Conservation (phyloP, 2,888 invertebrate genomes). For the Rugalucina vietnamica region DNA sequence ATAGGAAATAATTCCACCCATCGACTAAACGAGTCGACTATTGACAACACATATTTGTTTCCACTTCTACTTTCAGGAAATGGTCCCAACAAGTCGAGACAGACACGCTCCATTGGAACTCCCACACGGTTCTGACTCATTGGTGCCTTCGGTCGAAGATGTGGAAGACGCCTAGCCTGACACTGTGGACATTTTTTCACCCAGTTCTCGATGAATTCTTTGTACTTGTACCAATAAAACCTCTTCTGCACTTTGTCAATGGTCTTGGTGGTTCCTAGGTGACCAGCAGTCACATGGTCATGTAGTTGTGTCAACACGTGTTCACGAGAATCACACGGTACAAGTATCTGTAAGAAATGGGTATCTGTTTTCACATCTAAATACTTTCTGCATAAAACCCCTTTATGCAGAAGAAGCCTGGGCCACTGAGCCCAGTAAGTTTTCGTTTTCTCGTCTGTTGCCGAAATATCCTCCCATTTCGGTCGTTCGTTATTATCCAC, state of each 20-base stretch:
- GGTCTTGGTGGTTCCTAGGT: slow-evolving; percentile 32
- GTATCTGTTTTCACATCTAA: background rate
- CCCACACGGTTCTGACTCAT: too few species aligned
- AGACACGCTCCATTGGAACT: too few species aligned
- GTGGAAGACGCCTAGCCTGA: background rate
- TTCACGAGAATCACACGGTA: background rate
- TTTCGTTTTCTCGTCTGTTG: slow-evolving; percentile 5
- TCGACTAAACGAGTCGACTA: slow-evolving; percentile 29
- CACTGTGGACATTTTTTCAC: slow-evolving; percentile 17
- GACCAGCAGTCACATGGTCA: slow-evolving; percentile 21
- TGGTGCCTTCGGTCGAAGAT: slow-evolving; percentile 16
- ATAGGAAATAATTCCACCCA: too few species aligned
- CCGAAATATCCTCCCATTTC: background rate
- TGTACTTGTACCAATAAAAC: slow-evolving; percentile 36
- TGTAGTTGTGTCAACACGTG: background rate
- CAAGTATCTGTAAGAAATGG: background rate
- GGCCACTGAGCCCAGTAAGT: background rate
- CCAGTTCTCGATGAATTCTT: slow-evolving; percentile 13
- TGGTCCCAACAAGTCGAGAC: too few species aligned
- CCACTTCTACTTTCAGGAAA: slow-evolving; percentile 21
- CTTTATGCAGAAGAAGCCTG: background rate
- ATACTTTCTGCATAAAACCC: background rate
- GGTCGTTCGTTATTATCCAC: slow-evolving; percentile 3
- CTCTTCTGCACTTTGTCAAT: background rate
- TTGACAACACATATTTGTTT: slow-evolving; percentile 28